Evolutionary conservation across 2,797 vertebrate species (phyloP), one percentile per base, ranked within the genome.

Genomic region (Phyllotis vaccarum): DNA sequence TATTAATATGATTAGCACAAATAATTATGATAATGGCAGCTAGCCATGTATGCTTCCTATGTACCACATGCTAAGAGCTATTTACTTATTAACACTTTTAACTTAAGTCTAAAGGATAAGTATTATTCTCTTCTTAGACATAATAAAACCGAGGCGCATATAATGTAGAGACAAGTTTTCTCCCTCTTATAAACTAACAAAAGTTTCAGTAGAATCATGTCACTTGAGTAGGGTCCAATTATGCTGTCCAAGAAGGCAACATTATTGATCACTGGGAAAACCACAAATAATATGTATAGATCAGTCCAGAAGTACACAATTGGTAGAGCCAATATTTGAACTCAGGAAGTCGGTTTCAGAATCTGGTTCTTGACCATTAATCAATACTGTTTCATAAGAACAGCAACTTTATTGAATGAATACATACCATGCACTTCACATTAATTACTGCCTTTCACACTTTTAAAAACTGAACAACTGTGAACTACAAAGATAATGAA

Each of bases 181-280:
- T 6, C 31, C 68, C 31, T 76, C 92, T 85, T 78, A 89, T 37
- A 76, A 87, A 80, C 90, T 87, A 95, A 83, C 49, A 75, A 88
- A 85, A 72, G 14, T 88, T 92, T 88, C 64, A 75, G 40, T 31
- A 60, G 40, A 83, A 13, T 6, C 68, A 68, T 93, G 89, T 82
- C 27, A 90, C n/a, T 52, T 43, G 31, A 56, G 12, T 76, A 58
- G 37, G 64, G 76, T 19, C 64, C 1, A 90, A 68, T 46, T 56
- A 86, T 49, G 81, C 0, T 54, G 70, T 54, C n/a, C 86, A 95
- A 81, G 66, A 49, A 49, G 46, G 16, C 16, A 29, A 72, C n/a
- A 27, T 54, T 87, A 54, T 37, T 54, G 34, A 70, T 72, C 66
- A 93, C 21, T 34, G 66, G 78, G 34, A 17, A 12, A 82, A 22